Base-by-base conservation (phyloP, 2,888 invertebrate species). In the Phymatocera aterrima region DNA sequence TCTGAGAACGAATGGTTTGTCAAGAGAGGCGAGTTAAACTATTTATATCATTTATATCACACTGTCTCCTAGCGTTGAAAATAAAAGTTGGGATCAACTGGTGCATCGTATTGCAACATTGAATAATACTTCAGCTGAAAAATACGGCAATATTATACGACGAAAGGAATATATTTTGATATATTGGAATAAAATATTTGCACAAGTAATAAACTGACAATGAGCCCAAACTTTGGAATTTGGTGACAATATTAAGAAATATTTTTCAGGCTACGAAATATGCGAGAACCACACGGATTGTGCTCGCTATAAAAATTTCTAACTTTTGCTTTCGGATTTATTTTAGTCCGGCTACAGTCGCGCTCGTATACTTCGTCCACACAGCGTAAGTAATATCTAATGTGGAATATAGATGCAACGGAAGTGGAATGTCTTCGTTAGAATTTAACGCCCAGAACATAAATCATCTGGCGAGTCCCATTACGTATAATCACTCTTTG, bases 1-100 rank as follows among this genome's bases (percentile, higher is more conserved):
- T 68, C 46, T 34, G n/a, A 28, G 46, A 28, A 68, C 24, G 5
- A 46, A 68, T 68, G 28, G 3, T 28, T 34, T 68, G 68, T 68
- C 68, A 68, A 40, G 28, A n/a, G n/a, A 34, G 6, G 28, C 8
- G 8, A 15, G 40, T 68, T 15, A 8, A 68, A 68, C 68, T 68
- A 68, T 68, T 68, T 68, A 68, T 68, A 68, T 68, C 46, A 68
- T 68, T 68, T 68, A 68, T 68, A 68, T 18, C 43, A 28, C 43
- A 34, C 24, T 24, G 28, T 28, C 31, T 28, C 24, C 31, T 60
- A 60, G 28, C 12, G 15, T 60, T 60, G 21, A 68, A 64, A 64
- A 68, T 68, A 43, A 43, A 46, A 68, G 28, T 68, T 43, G 43
- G 46, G 46, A 24, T 68, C 68, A n/a, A n/a, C n/a, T 8, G 68